A percentile compares a stretch with the other conserved stretches of the same genome.
Conservation (phyloP, 2,888 invertebrate genomes). For the Yponomeuta sedellus region DNA sequence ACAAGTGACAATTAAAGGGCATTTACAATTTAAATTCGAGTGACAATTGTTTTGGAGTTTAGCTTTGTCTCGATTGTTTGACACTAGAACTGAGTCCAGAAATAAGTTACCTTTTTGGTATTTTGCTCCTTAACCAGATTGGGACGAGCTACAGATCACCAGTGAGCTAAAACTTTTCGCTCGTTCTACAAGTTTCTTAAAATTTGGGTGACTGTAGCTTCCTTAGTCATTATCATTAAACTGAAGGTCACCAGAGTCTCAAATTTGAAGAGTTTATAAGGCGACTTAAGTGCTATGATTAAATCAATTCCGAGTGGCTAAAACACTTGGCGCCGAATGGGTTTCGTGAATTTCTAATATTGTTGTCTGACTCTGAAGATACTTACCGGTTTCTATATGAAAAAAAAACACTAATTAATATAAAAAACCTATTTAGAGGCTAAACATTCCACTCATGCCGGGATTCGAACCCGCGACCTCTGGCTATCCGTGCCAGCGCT, state of each 20-base stretch:
- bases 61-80: background rate
- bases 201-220: background rate
- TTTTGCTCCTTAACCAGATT: background rate
- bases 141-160: background rate
- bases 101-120: background rate
- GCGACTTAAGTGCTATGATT: background rate
- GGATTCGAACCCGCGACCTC: no score
- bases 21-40: conserved; percentile 4
- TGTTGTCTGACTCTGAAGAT: background rate
- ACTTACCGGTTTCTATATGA: no score
- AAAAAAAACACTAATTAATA: no score
- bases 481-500: no score
- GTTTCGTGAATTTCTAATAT: background rate
- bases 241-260: background rate
- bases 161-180: background rate
- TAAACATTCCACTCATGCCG: no score
- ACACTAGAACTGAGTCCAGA: background rate
- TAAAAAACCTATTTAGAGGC: no score
- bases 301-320: background rate
- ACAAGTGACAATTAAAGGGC: background rate
- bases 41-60: conserved; percentile 6
- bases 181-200: background rate
- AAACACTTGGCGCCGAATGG: background rate
- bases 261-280: background rate
- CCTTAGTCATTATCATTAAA: background rate